Percentiles rank a stretch among this genome's conserved stretches.
Conservation (phyloP, 1,140 invertebrate genomes). For the Latrodectus geometricus region DNA sequence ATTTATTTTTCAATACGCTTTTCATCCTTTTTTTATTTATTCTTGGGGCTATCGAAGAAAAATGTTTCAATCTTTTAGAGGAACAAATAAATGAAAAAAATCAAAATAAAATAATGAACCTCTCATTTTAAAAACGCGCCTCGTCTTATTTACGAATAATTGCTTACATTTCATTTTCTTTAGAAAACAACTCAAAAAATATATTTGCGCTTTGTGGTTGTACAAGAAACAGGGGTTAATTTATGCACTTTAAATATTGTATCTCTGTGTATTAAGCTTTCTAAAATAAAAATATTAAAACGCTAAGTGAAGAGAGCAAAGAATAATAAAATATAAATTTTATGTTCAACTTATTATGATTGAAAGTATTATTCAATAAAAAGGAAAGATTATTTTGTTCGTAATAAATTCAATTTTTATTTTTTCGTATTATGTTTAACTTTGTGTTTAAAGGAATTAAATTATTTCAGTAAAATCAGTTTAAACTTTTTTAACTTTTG, state of each 20-base stretch:
- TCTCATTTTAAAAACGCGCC: constrained; percentile 28
- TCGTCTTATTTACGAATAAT: constrained; percentile 55
- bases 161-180: constrained; percentile 55
- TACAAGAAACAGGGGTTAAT: constrained; percentile 28
- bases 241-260: constrained; percentile 6
- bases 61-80: constrained; percentile 58
- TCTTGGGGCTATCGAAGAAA: constrained; percentile 45
- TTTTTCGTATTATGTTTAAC: no score
- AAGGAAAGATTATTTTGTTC: no score
- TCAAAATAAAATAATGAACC: constrained; percentile 43
- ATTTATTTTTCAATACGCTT: constrained; percentile 59
- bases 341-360: neutral
- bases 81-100: constrained; percentile 32
- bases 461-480: no score
- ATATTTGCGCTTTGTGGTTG: constrained; percentile 30
- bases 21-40: constrained; percentile 42
- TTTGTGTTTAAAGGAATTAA: no score
- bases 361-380: neutral
- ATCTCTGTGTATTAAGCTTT: neutral
- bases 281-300: neutral
- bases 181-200: constrained; percentile 25
- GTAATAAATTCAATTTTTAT: no score
- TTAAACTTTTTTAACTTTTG: no score
- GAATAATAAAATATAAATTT: neutral
- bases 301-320: neutral